Percentiles rank a stretch among this genome's conserved stretches.
Conservation (phyloP, 92 coral and sea anemone species). For the Phenganax stokvisi region DNA sequence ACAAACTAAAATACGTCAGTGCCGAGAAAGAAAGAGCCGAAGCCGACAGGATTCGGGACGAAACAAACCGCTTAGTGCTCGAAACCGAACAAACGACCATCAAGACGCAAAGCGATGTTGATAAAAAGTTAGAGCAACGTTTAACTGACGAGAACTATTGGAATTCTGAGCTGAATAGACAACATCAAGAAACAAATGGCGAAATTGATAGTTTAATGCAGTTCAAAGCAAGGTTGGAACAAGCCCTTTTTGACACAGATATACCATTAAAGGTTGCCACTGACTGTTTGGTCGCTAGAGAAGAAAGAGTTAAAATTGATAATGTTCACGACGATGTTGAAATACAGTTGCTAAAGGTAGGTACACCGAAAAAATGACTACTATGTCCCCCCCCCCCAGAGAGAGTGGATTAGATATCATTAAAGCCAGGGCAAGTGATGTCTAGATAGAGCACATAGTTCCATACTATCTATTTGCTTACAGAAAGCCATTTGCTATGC, state of each 20-base stretch:
- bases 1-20: constrained; percentile 71
- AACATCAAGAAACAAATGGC: constrained; percentile 71
- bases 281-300: constrained; percentile 85
- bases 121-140: constrained; percentile 89
- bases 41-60: constrained; percentile 96
- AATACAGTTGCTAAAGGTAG: constrained; percentile 85
- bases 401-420: background rate
- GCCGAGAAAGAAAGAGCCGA: constrained; percentile 85
- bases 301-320: constrained; percentile 76
- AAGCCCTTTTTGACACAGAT: constrained; percentile 83
- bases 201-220: constrained; percentile 68
- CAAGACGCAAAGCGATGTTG: constrained; percentile 82
- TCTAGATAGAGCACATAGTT: too few species aligned
- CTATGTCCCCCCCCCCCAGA: background rate
- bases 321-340: constrained; percentile 95
- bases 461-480: too few species aligned
- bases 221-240: constrained; percentile 72
- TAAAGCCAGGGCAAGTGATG: background rate
- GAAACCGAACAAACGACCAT: constrained; percentile 87
- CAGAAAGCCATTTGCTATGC: too few species aligned
- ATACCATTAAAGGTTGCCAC: constrained; percentile 82
- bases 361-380: background rate
- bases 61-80: constrained; percentile 74
- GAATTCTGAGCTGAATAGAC: constrained; percentile 85
- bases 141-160: constrained; percentile 81